Evolutionary conservation across 2,113 vertebrate genomes (phyloP), one percentile per base, ranked within the genome.

Genomic region (Poeciliopsis retropinna): DNA sequence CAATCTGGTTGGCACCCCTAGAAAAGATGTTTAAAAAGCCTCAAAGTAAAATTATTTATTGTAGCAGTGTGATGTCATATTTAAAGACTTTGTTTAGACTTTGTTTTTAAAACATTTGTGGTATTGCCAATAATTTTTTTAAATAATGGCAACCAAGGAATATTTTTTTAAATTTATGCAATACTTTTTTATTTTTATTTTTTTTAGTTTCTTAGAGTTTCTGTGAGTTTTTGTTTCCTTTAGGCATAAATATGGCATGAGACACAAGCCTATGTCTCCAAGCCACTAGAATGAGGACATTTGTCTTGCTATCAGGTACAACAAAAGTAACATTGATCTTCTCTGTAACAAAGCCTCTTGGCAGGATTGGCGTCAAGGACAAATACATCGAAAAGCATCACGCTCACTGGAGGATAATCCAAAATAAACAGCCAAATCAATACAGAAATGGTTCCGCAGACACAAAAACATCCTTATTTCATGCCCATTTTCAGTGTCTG

Each of bases 21-120:
- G 72, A 37, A 47, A 71, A 80, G 75, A 11, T 27, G 28, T 17
- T 37, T 60, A 65, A 60, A 66, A 78, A 66, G 27, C 8, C 13
- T 62, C 4, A 70, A 60, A 81, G 8, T 15, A n/a, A 54, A 54
- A 57, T n/a, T 3, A 25, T 57, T 57, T n/a, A 10, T 3, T n/a
- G 9, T 57, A 57, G 51, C 51, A 57, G 51, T 8, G 5, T 25
- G 25, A 47, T 19, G 5, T 47, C 44, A 19, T 5, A 47, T 19
- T 47, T 47, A 47, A 17, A 47, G 44, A 47, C 17, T 47, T 7
- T 37, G 34, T 37, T 37, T 37, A 11, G 34, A 37, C 10, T 0
- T 39, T 44, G 28, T 76, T 41, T 57, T 17, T 61, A 25, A 57
- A 57, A 57, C 17, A 17, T 47, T n/a, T 22, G 17, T 57, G 5